These are phyloP conservation scores for Eubasilissa regina DNA, from an alignment of 1,140 invertebrate genomes.

Conservation along the genomic window DNA sequence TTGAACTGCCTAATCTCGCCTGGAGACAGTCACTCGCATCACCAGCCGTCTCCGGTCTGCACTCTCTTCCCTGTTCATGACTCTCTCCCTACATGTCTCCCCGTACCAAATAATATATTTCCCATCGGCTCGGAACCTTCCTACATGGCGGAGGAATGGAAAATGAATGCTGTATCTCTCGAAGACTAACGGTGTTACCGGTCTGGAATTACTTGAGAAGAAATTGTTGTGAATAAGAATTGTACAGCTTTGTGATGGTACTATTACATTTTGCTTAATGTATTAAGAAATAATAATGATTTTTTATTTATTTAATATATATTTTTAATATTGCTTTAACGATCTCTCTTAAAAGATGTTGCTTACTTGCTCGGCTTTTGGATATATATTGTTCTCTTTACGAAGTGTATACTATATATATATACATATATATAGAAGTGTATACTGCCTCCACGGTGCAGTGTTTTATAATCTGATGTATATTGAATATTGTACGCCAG, in stretches of 20 bases:
- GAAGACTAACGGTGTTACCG: not conserved
- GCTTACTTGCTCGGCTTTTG: constrained; percentile 46
- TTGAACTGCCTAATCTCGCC: constrained; percentile 44
- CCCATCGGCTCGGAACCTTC: constrained; percentile 36
- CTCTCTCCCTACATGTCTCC: not conserved
- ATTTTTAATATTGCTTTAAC: constrained; percentile 40
- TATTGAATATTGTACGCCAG: constrained; percentile 27
- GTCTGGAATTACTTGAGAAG: not conserved
- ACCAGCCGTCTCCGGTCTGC: constrained; percentile 6
- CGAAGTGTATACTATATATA: no score
- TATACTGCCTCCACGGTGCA: constrained; percentile 8
- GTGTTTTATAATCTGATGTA: constrained; percentile 17
- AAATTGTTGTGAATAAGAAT: constrained; percentile 30
- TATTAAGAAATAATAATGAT: constrained; percentile 42
- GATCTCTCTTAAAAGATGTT: constrained; percentile 46
- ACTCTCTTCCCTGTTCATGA: not conserved
- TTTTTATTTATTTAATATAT: constrained; percentile 47
- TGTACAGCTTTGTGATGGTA: constrained; percentile 43
- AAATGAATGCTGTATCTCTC: not conserved
- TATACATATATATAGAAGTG: no score
- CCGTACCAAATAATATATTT: constrained; percentile 38
- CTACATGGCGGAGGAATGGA: not conserved
- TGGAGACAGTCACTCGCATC: constrained; percentile 1
- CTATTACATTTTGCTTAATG: constrained; percentile 39
- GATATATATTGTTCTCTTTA: constrained; percentile 27